phyloP scores from a whole-genome alignment of 1,140 invertebrate genomes.

The Dysdera silvatica region DNA sequence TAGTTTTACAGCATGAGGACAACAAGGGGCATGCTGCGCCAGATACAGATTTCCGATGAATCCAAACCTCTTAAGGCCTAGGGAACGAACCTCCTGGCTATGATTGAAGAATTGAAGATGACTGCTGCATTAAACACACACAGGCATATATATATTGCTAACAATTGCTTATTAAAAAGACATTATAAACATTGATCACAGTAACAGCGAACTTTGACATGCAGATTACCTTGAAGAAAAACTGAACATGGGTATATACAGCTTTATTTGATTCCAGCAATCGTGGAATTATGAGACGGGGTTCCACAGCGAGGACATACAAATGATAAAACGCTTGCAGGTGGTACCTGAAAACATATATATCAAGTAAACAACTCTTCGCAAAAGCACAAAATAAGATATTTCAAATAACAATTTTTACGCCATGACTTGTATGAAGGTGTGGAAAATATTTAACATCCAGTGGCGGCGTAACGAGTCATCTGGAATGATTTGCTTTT shows the following conservation, averaged over 20 bases:
- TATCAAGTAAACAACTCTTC: too few relatives aligned
- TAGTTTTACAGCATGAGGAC: too few relatives aligned
- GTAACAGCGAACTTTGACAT: neutral
- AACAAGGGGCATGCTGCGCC: too few relatives aligned
- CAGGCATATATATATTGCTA: neutral
- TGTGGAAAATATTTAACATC: too few relatives aligned
- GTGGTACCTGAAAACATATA: slow-evolving; percentile 61
- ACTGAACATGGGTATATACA: slow-evolving; percentile 70
- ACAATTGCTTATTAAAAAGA: slow-evolving; percentile 6
- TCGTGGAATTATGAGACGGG: slow-evolving; percentile 72
- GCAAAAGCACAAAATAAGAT: too few relatives aligned
- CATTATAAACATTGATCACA: neutral
- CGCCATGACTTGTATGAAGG: too few relatives aligned
- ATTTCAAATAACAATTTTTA: too few relatives aligned
- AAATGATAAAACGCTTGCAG: slow-evolving; percentile 90
- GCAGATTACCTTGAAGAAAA: slow-evolving; percentile 45
- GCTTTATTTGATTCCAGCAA: slow-evolving; percentile 69
- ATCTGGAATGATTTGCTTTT: too few relatives aligned
- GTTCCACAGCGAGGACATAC: slow-evolving; percentile 86
- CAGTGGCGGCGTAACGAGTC: too few relatives aligned
- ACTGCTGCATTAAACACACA: neutral
- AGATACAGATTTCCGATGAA: neutral
- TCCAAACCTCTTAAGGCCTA: too few relatives aligned
- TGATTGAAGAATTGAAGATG: neutral
- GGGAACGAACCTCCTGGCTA: too few relatives aligned